Percentiles rank a stretch among this genome's conserved stretches.
These are phyloP conservation scores for Glaucidium brasilianum DNA, from an alignment of 2,113 vertebrate genomes.

Conservation along the genomic window DNA sequence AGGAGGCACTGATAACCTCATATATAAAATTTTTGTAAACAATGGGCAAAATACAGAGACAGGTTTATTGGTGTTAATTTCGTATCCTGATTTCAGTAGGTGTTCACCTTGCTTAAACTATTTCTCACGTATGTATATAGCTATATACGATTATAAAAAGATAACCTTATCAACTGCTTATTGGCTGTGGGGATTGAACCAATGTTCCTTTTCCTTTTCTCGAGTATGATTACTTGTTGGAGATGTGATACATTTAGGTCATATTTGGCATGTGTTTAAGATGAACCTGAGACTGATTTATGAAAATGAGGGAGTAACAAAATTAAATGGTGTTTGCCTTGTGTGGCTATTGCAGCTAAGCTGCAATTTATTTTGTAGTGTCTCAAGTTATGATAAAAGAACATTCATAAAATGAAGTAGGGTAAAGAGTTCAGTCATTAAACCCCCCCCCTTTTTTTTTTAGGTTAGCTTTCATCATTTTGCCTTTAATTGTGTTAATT, in stretches of 20 bases:
- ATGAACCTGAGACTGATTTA: background rate
- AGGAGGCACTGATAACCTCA: background rate
- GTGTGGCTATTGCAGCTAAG: slow-evolving; percentile 16
- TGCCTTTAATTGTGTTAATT: slow-evolving; percentile 39
- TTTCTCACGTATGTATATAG: background rate
- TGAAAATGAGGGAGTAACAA: background rate
- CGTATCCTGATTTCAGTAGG: background rate
- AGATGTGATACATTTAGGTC: slow-evolving; percentile 31
- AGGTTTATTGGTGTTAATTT: background rate
- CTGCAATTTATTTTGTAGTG: slow-evolving; percentile 15
- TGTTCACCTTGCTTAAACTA: background rate
- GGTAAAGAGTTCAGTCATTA: background rate
- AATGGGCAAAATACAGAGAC: background rate
- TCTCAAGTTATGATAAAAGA: slow-evolving; percentile 8
- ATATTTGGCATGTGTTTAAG: slow-evolving; percentile 13
- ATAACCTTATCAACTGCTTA: background rate
- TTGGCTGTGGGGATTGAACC: background rate
- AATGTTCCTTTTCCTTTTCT: background rate
- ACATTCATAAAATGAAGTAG: background rate
- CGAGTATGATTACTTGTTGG: background rate
- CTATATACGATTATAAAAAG: background rate
- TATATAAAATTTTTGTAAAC: background rate
- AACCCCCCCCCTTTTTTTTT: background rate
- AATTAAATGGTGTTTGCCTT: background rate
- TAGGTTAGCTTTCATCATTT: background rate